Percentiles rank a stretch among this genome's conserved stretches.
Conservation (phyloP, 2,113 vertebrate species). For the Cyanoliseus patagonus region DNA sequence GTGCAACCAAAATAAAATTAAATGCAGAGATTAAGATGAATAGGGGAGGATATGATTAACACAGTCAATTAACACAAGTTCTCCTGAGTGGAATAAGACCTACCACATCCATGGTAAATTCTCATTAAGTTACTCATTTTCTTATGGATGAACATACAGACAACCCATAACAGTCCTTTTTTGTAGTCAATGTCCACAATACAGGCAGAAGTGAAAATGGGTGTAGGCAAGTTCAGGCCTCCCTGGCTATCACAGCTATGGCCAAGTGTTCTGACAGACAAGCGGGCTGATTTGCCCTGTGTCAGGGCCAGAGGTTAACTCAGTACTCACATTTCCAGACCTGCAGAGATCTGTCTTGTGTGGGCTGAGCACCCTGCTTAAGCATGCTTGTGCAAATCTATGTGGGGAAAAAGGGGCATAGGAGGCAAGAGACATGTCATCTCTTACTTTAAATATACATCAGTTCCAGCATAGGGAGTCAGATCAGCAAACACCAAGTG, state of each 20-base stretch:
- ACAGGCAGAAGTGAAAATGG: background rate
- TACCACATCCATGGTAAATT: background rate
- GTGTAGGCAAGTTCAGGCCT: background rate
- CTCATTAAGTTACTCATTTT: background rate
- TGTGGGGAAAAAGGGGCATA: background rate
- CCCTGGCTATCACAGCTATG: accelerated
- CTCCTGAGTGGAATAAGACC: slow-evolving; percentile 26
- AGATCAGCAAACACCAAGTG: background rate
- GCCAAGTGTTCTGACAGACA: background rate
- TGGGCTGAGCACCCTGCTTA: background rate
- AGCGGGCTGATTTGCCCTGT: background rate
- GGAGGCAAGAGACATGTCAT: background rate
- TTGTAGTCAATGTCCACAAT: background rate
- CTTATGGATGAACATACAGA: background rate
- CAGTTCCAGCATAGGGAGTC: background rate
- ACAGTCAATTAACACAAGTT: slow-evolving; percentile 24
- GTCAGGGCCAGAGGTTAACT: background rate
- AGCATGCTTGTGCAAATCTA: accelerated
- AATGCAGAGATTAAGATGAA: slow-evolving; percentile 46
- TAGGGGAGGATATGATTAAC: slow-evolving; percentile 49
- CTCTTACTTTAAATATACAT: background rate
- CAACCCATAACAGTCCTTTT: background rate
- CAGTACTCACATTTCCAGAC: background rate
- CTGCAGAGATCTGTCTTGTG: background rate
- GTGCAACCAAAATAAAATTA: slow-evolving; percentile 42